These are phyloP conservation scores for Radopholus similis DNA, from an alignment of 1,140 invertebrate genomes.

Conservation along the genomic window DNA sequence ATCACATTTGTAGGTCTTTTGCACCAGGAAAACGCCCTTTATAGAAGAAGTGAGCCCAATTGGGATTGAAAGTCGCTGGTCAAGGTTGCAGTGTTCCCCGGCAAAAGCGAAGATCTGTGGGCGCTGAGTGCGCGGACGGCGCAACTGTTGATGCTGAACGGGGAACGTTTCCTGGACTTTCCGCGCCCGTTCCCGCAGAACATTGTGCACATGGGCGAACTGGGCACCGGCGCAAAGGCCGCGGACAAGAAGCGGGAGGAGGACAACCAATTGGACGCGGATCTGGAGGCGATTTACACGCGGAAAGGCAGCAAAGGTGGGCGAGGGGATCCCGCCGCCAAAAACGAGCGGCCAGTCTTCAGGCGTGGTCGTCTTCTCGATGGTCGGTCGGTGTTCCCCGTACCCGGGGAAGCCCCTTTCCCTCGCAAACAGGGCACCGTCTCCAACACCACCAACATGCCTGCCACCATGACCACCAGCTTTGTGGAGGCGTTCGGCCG, in stretches of 20 bases:
- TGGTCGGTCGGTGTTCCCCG: constrained; percentile 9
- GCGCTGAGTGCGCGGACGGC: constrained; percentile 37
- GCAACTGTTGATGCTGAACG: constrained; percentile 52
- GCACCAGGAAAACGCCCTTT: constrained; percentile 45
- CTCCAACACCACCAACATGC: constrained; percentile 60
- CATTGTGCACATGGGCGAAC: constrained; percentile 56
- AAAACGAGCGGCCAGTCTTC: not conserved
- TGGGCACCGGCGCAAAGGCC: constrained; percentile 19
- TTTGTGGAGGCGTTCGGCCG: constrained; percentile 56
- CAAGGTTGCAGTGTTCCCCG: not conserved
- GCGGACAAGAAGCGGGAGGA: not conserved
- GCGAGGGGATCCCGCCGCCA: not conserved
- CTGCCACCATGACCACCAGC: constrained; percentile 44
- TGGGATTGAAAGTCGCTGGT: not conserved
- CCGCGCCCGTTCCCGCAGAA: constrained; percentile 52
- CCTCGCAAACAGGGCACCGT: constrained; percentile 47
- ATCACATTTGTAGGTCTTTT: constrained; percentile 15
- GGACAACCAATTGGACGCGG: not conserved
- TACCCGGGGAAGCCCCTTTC: not conserved
- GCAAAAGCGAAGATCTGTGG: constrained; percentile 49
- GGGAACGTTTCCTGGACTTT: constrained; percentile 58
- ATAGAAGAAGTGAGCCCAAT: constrained; percentile 2
- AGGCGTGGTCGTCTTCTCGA: constrained; percentile 56
- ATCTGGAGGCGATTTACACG: constrained; percentile 5
- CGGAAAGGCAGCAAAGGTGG: constrained; percentile 19